Percentiles rank a stretch among this genome's conserved stretches.
These are phyloP conservation scores for Macrotis lagotis DNA, from an alignment of 2,113 vertebrate species.

Conservation along the genomic window DNA sequence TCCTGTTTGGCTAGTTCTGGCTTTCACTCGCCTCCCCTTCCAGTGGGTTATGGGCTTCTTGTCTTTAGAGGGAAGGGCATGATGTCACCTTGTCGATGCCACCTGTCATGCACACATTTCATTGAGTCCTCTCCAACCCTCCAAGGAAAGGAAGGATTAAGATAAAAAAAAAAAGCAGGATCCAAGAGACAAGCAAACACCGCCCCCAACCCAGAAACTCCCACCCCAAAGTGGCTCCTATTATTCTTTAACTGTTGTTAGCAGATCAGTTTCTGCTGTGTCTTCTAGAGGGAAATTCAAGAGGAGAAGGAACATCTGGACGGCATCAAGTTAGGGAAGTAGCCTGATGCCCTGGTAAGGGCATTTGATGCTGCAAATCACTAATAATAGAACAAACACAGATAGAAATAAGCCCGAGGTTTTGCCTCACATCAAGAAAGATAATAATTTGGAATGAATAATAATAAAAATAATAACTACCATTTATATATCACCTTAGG, in stretches of 20 bases:
- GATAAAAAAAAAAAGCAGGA: background rate
- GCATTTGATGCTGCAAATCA: background rate
- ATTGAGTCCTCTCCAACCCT: background rate
- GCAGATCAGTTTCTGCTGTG: background rate
- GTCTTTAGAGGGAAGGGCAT: background rate
- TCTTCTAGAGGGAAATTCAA: background rate
- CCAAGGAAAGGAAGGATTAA: background rate
- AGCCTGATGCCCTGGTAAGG: background rate
- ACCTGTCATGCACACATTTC: background rate
- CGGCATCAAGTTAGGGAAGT: background rate
- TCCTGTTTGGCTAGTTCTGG: slow-evolving; percentile 77
- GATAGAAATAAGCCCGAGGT: background rate
- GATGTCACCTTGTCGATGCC: background rate
- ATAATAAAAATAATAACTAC: background rate
- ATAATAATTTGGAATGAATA: background rate
- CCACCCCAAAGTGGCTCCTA: background rate
- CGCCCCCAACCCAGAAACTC: background rate
- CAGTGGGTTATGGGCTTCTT: slow-evolving; percentile 61
- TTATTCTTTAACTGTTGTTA: background rate
- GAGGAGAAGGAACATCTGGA: background rate
- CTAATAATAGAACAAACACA: background rate
- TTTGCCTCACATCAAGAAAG: background rate
- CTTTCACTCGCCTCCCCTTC: background rate
- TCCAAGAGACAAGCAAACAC: background rate
- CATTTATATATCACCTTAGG: background rate